Percentiles rank a stretch among this genome's conserved stretches.
These are phyloP conservation scores for Leptonema lineaticorne DNA, from an alignment of 1,140 invertebrate species.

Conservation along the genomic window DNA sequence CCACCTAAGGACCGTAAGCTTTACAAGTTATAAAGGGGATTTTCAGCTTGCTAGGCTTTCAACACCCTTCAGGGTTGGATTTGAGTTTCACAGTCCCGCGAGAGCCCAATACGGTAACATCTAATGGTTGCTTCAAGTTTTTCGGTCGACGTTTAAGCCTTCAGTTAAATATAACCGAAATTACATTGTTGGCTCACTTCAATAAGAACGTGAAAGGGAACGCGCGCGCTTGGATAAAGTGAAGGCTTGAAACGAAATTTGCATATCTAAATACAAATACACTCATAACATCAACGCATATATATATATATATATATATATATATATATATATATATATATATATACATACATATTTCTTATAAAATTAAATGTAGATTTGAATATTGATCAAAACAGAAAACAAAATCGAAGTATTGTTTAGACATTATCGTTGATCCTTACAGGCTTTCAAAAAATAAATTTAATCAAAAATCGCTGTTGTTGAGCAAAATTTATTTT, in stretches of 20 bases:
- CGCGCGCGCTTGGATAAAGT: neutral
- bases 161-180: constrained; percentile 9
- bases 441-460: too few species aligned
- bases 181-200: constrained; percentile 5
- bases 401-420: too few species aligned
- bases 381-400: too few species aligned
- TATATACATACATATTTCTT: neutral
- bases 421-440: too few species aligned
- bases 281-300: neutral
- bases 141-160: constrained; percentile 3
- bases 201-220: neutral
- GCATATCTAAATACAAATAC: constrained; percentile 9
- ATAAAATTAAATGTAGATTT: too few species aligned
- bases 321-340: constrained; percentile 1
- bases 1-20: neutral
- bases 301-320: constrained; percentile 2
- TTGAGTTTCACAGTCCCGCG: constrained; percentile 3
- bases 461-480: too few species aligned
- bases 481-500: too few species aligned
- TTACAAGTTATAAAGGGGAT: constrained; percentile 22
- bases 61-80: constrained; percentile 19
- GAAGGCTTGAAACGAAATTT: constrained; percentile 3
- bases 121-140: constrained; percentile 13
- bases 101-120: constrained; percentile 1
- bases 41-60: constrained; percentile 2